Evolutionary conservation across 2,113 vertebrate genomes (phyloP), one percentile per base, ranked within the genome.

Genomic region (Anthoscopus minutus): DNA sequence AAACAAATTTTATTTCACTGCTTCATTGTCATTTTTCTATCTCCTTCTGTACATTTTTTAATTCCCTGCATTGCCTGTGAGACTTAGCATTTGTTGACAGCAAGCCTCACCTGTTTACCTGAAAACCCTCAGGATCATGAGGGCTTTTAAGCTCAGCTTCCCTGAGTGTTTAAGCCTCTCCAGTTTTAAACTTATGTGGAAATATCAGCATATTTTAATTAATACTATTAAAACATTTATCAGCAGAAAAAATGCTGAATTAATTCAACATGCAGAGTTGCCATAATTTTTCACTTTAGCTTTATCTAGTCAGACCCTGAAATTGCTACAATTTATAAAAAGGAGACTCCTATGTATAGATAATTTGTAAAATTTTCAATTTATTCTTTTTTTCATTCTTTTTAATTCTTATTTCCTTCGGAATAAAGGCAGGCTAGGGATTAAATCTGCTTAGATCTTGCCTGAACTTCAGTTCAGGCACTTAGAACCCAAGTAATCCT

Each of bases 361-460:
- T 53, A 4, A 76, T 11, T 53, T 9, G 6, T 20, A 67, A 87
- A 81, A 73, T 16, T 45, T 89, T 72, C 12, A 11, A 23, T 37
- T 57, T 58, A 0, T 64, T 57, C 2, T 22, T 37, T 9, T 45
- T 44, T n/a, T 10, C 13, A 0, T 37, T 35, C 15, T 22, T 44
- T 72, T 37, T 16, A 67, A 44, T 45, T 17, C n/a, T n/a, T n/a
- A n/a, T 42, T 1, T 33, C 17, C 62, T 66, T 73, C 21, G 84
- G 40, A 73, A 67, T 53, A 85, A 85, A 91, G 28, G 3, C 64
- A 81, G 2, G 48, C 51, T 15, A 62, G 9, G 6, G 10, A 81
- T 78, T 86, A 86, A 78, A 24, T 60, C 27, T 74, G 13, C 5
- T 71, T 87, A 89, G 81, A 84, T 91, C 66, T 94, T 87, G 48